Percentiles rank a stretch among this genome's conserved stretches.
These are phyloP conservation scores for Riptortus pedestris DNA, from an alignment of 1,140 invertebrate species.

Conservation along the genomic window DNA sequence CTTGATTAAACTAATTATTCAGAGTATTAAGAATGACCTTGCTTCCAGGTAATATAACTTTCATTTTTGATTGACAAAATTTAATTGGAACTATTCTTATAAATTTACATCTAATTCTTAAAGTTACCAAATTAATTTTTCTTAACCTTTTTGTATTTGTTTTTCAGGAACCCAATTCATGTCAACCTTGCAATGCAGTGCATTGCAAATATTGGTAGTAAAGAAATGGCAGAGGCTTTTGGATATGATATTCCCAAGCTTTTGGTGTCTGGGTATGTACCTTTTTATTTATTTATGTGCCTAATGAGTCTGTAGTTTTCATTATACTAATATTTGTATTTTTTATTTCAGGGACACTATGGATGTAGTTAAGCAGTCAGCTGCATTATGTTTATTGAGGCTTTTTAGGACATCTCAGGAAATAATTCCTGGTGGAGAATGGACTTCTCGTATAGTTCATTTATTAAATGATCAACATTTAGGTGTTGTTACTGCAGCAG, in stretches of 20 bases:
- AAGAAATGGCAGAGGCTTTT: conserved; percentile 99
- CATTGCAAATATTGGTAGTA: conserved; percentile 98
- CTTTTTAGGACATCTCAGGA: conserved; percentile 86
- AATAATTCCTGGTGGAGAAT: conserved; percentile 94
- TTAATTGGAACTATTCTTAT: too few species aligned
- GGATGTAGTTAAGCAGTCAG: conserved; percentile 99
- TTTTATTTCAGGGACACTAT: conserved; percentile 78
- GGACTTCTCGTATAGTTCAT: conserved; percentile 98
- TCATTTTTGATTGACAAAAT: neutral
- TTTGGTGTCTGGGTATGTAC: conserved; percentile 81
- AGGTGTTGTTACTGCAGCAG: conserved; percentile 97
- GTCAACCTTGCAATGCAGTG: conserved; percentile 99
- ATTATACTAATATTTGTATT: conserved; percentile 6
- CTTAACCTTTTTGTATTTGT: neutral
- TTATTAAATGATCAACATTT: conserved; percentile 98
- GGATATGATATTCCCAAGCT: conserved; percentile 95
- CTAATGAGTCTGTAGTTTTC: neutral
- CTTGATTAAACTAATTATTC: conserved; percentile 97
- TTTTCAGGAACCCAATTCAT: conserved; percentile 84
- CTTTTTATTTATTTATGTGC: conserved; percentile 1
- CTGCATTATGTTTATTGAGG: conserved; percentile 88
- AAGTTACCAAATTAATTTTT: too few species aligned
- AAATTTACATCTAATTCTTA: too few species aligned
- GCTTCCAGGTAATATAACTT: conserved; percentile 48
- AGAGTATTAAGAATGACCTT: conserved; percentile 98